Base-by-base conservation (phyloP, 2,888 invertebrate genomes). In the Cybosia mesomella region DNA sequence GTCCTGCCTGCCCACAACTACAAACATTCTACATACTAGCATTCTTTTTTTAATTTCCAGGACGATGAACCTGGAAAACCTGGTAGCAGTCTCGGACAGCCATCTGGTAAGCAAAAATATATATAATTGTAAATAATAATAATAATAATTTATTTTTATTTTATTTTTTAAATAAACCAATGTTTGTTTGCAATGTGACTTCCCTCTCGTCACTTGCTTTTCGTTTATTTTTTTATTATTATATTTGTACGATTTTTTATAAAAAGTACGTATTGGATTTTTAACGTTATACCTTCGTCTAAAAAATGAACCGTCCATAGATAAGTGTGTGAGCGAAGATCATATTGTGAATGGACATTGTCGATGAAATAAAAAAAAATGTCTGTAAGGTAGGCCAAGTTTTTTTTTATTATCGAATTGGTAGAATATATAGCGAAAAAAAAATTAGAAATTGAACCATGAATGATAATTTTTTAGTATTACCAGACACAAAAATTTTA, bases 381-480 rank as follows among this genome's bases (percentile, higher is more conserved):
- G 94, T 95, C 94, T 95, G 94, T 95, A 94, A 95, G 95, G 95
- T 95, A 95, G 94, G 95, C 94, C 93, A 83, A 85, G 87, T 94
- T 85, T 76, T 83, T 57, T 83, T 88, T 88, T 79, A 53, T 66
- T 63, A 58, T 62, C 32, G 53, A 65, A 60, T 63, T 63, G 54
- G 66, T 79, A 68, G 76, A 67, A 72, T 70, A 66, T 65, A 74
- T 49, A 70, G 28, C 18, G 69, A 69, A 59, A 63, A 79, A 49
- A 39, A 49, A 62, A n/a, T n/a, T 43, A 76, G 72, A 62, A 70
- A 81, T 83, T 89, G 93, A 90, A 93, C 94, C 94, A 94, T 94
- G 94, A 93, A 93, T 94, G 93, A 90, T 85, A 78, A 77, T 77
- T 74, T 71, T 68, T 75, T 22, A 58, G 39, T 54, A 18, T 67